Conservation (phyloP, 2,113 vertebrate genomes). For the Australoheros scitulus region DNA sequence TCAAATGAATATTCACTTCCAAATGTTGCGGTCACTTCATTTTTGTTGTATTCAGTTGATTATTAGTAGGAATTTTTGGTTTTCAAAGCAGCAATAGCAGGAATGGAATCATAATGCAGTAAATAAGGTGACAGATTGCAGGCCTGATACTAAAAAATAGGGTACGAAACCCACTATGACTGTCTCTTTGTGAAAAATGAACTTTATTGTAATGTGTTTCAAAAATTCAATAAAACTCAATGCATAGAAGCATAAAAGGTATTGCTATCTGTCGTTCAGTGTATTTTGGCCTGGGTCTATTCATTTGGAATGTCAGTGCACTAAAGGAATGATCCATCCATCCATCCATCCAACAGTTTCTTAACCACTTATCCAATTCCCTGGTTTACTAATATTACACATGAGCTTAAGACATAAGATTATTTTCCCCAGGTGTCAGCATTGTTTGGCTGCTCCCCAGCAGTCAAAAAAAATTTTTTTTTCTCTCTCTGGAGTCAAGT, state of each 20-base stretch:
- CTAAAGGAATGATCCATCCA: too few relatives aligned
- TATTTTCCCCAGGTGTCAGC: not conserved
- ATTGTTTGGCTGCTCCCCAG: not conserved
- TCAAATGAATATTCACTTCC: not conserved
- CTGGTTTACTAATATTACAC: too few relatives aligned
- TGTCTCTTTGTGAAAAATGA: not conserved
- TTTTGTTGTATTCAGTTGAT: too few relatives aligned
- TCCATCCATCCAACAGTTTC: too few relatives aligned
- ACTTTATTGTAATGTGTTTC: not conserved
- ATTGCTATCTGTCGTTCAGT: not conserved
- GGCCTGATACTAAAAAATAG: not conserved
- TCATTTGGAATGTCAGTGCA: not conserved
- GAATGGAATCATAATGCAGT: not conserved
- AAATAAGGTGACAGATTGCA: not conserved
- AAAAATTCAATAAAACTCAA: not conserved
- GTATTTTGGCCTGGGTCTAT: not conserved
- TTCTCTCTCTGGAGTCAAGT: not conserved
- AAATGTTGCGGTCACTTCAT: too few relatives aligned
- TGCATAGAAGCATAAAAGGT: not conserved
- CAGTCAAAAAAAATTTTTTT: not conserved
- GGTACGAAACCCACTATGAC: not conserved
- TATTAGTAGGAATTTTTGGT: not conserved
- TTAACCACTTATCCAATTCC: too few relatives aligned
- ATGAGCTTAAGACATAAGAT: not conserved
- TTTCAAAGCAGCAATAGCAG: not conserved